These are phyloP conservation scores for Numenius arquata DNA, from an alignment of 2,113 vertebrate genomes.

Conservation along the genomic window DNA sequence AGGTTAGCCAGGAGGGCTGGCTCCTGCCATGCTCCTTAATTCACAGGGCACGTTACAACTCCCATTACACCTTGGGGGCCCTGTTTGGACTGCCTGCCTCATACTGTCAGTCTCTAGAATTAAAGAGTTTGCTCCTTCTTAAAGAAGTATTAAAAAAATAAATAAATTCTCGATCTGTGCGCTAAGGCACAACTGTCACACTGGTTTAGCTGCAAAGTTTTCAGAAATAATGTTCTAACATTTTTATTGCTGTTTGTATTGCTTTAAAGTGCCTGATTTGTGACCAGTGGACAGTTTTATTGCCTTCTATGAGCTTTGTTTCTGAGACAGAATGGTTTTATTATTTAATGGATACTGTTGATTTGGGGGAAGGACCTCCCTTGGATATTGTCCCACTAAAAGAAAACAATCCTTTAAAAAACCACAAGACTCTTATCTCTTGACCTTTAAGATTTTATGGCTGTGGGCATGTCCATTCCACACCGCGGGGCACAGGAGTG, in stretches of 20 bases:
- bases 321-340: not conserved
- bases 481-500: not conserved
- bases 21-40: not conserved
- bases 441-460: not conserved
- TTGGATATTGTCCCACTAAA: not conserved
- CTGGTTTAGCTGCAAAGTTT: not conserved
- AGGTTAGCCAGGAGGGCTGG: not conserved
- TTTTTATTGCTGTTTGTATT: slow-evolving; percentile 20
- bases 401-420: not conserved
- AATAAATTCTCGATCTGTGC: not conserved
- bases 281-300: slow-evolving; percentile 30
- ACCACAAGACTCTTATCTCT: not conserved
- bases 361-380: not conserved
- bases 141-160: not conserved
- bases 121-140: not conserved
- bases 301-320: not conserved
- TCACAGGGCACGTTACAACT: not conserved
- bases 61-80: not conserved
- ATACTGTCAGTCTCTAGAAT: not conserved
- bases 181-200: not conserved
- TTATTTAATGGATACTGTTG: not conserved
- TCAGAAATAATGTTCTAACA: not conserved
- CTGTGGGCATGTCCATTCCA: not conserved
- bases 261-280: slow-evolving; percentile 10
- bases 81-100: not conserved